phyloP scores from a whole-genome alignment of 2,113 vertebrate genomes.

The Chlorodrepanis virens region DNA sequence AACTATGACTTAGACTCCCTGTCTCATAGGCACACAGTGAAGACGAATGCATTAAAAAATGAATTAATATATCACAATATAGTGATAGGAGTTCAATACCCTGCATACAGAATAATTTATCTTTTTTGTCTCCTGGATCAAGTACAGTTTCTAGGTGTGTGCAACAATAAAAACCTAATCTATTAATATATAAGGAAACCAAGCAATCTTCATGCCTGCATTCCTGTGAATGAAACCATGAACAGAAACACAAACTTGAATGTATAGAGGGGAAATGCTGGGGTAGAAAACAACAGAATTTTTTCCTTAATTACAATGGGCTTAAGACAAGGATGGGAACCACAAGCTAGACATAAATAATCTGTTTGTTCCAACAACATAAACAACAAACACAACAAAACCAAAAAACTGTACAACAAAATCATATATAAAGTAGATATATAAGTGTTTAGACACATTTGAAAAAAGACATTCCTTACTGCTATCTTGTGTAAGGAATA shows the following conservation, averaged over 20 bases:
- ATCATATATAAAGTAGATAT: not conserved
- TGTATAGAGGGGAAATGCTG: not conserved
- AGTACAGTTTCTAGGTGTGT: conserved; percentile 13
- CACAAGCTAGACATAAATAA: conserved; percentile 1
- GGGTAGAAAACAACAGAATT: conserved; percentile 34
- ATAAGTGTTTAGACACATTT: not conserved
- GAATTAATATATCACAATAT: conserved; percentile 50
- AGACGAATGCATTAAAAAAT: conserved; percentile 45
- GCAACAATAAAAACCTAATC: not conserved
- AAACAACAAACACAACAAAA: conserved; percentile 55
- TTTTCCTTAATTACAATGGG: conserved; percentile 33
- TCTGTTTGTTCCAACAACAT: conserved; percentile 55
- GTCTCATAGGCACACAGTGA: conserved; percentile 19
- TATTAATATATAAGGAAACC: not conserved
- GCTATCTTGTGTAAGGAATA: conserved; percentile 52
- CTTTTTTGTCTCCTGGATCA: conserved; percentile 63
- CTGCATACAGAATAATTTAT: conserved; percentile 7
- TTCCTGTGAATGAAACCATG: not conserved
- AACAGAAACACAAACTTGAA: conserved; percentile 12
- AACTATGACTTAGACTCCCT: conserved; percentile 20
- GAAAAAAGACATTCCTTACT: conserved; percentile 8
- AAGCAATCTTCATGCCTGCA: not conserved
- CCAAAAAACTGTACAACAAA: not conserved
- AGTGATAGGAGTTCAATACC: conserved; percentile 41
- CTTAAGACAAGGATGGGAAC: conserved; percentile 3